These are phyloP conservation scores for Tragelaphus scriptus DNA, from an alignment of 2,113 vertebrate species.

Conservation along the genomic window DNA sequence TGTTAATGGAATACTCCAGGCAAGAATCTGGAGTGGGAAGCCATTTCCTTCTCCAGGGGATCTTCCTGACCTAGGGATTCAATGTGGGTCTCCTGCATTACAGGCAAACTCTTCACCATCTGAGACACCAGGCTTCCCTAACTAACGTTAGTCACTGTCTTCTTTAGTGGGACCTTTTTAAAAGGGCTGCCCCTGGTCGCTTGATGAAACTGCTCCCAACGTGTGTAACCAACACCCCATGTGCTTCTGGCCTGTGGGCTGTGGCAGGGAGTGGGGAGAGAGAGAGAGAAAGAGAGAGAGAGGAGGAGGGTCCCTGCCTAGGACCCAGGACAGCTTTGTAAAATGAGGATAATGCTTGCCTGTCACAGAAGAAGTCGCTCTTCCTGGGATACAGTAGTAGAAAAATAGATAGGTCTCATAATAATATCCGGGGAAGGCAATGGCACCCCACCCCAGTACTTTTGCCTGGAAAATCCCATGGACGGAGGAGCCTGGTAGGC, in stretches of 20 bases:
- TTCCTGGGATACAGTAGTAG: background rate
- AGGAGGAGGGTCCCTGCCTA: background rate
- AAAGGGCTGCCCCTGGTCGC: background rate
- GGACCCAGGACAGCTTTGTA: background rate
- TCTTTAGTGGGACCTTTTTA: background rate
- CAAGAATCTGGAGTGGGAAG: background rate
- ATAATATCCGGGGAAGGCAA: too few relatives aligned
- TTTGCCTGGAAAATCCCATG: too few relatives aligned
- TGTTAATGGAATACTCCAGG: background rate
- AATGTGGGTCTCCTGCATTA: background rate
- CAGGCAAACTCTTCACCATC: background rate
- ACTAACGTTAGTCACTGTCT: background rate
- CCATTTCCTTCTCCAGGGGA: background rate
- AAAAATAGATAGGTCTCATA: background rate
- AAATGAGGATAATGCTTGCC: background rate
- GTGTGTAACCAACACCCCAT: background rate
- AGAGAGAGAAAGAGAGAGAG: rapidly evolving
- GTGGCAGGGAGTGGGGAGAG: rapidly evolving
- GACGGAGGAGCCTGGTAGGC: too few relatives aligned
- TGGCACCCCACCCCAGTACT: too few relatives aligned
- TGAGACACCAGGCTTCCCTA: background rate
- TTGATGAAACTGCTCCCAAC: background rate
- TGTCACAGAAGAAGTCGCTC: background rate
- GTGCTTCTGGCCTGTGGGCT: background rate
- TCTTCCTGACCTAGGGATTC: background rate